Conservation (phyloP, 2,888 invertebrate species). For the Pseudanteris insignis region DNA sequence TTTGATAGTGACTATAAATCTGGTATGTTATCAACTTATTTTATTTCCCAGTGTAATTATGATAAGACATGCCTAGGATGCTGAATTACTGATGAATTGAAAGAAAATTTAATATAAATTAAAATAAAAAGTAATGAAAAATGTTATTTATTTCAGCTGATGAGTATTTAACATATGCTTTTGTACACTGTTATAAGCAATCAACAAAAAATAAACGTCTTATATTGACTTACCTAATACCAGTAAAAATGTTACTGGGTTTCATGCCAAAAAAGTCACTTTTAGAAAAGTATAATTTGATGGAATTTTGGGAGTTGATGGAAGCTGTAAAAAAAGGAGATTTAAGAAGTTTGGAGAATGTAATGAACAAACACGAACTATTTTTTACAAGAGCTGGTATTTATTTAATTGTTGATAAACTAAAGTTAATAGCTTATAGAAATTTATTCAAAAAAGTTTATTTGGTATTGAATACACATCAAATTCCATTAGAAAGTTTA, state of each 20-base stretch:
- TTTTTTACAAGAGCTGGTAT: conserved; percentile 98
- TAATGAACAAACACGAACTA: conserved; percentile 85
- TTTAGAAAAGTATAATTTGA: conserved; percentile 87
- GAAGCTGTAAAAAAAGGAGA: conserved; percentile 91
- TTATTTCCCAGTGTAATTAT: too few species aligned
- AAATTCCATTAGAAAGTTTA: conserved; percentile 87
- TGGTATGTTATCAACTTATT: too few species aligned
- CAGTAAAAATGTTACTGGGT: conserved; percentile 96
- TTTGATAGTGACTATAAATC: conserved; percentile 95
- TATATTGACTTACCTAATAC: conserved; percentile 93
- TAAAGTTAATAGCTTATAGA: conserved; percentile 93
- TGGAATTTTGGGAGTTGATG: conserved; percentile 90
- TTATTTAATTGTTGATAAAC: conserved; percentile 94
- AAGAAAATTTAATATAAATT: too few species aligned
- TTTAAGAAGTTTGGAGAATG: conserved; percentile 81
- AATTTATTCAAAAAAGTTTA: conserved; percentile 96
- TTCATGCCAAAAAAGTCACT: conserved; percentile 88
- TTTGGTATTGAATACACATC: conserved; percentile 80
- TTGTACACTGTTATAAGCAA: conserved; percentile 85
- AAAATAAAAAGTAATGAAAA: too few species aligned
- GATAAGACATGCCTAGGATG: too few species aligned
- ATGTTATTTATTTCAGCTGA: conserved; percentile 74
- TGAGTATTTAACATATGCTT: conserved; percentile 90
- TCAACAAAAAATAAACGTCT: conserved; percentile 88
- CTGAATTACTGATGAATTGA: too few species aligned